Evolutionary conservation across 2,113 vertebrate species (phyloP).

Genomic region (human): GRCh38 chr1:215005001-215005500

Average conservation of each 20-base stretch:
- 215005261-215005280: slow-evolving; percentile 70
- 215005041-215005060: slow-evolving; percentile 12
- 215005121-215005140: slow-evolving; percentile 3
- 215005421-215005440: slow-evolving; percentile 72
- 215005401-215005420: slow-evolving; percentile 79
- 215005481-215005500: slow-evolving; percentile 52
- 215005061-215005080: slow-evolving; percentile 1
- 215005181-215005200: slow-evolving; percentile 34
- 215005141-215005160: slow-evolving; percentile 32
- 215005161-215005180: slow-evolving; percentile 31
- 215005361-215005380: slow-evolving; percentile 76
- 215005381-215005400: slow-evolving; percentile 73
- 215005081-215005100: slow-evolving; percentile 46
- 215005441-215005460: slow-evolving; percentile 72
- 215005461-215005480: slow-evolving; percentile 57
- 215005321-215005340: slow-evolving; percentile 48
- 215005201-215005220: slow-evolving; percentile 35
- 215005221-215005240: slow-evolving; percentile 60
- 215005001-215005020: neutral
- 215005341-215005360: slow-evolving; percentile 72
- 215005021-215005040: neutral
- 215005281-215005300: slow-evolving; percentile 72
- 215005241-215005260: neutral
- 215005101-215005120: slow-evolving; percentile 14
- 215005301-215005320: slow-evolving; percentile 62